Evolutionary conservation across 1,140 invertebrate genomes (phyloP), one percentile per base, ranked within the genome.

Genomic region (Chelonus insularis): DNA sequence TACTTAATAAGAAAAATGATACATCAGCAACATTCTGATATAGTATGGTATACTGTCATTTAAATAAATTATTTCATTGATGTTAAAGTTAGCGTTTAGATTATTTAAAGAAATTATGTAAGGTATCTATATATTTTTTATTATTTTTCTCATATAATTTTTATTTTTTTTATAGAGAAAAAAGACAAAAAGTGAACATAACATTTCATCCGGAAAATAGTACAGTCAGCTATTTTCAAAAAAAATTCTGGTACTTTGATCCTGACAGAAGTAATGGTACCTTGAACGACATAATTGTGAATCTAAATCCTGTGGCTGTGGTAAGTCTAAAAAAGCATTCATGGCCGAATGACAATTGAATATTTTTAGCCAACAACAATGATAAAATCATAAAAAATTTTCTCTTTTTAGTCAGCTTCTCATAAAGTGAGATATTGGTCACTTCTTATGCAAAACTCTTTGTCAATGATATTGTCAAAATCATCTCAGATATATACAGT

Each of bases 301-400:
- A 91, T 2, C 74, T 96, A 2, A 96, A 97, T 76, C 84, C 89
- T 5, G 88, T 96, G 6, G 87, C 91, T 25, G 81, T 92, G 76
- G 93, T 96, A 72, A 87, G 88, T 83, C 64, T 21, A n/a, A n/a
- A n/a, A n/a, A n/a, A n/a, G n/a, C n/a, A n/a, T n/a, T n/a, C n/a
- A n/a, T n/a, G n/a, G n/a, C n/a, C n/a, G n/a, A n/a, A n/a, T n/a
- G n/a, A n/a, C n/a, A n/a, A n/a, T n/a, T n/a, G n/a, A n/a, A n/a
- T n/a, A n/a, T n/a, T n/a, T n/a, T n/a, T n/a, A 51, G 32, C 9
- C 12, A 23, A 32, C 7, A 9, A 41, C 25, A 34, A 47, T 55
- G 25, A 50, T 37, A 39, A 4, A 20, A 43, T 25, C 2, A 41
- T 2, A 20, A 16, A 12, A 8, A 56, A 16, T 23, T 4, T 36